Evolutionary conservation across 2,888 invertebrate species (phyloP), one percentile per base, ranked within the genome.

Genomic region (Deilephila porcellus): DNA sequence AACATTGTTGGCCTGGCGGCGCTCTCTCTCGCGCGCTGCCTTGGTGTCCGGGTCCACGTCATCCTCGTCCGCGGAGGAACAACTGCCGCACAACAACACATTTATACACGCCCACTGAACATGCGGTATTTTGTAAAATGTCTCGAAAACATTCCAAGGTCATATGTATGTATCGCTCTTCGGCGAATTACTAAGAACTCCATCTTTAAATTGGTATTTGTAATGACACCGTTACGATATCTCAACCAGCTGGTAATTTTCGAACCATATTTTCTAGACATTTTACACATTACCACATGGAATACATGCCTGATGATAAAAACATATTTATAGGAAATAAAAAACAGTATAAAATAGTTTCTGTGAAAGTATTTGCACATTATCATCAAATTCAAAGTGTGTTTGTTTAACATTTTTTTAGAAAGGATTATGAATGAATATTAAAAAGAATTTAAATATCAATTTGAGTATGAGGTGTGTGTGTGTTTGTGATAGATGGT

Each of bases 1-100:
- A 83, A 99, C 98, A 96, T 99, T 99, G 96, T 99, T 99, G 89
- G 99, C 99, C 95, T 98, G 98, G 82, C 99, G 96, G 85, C 99
- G 96, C 95, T 99, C 98, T 95, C 97, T 97, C 96, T 99, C 99
- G 91, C 98, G 96, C 94, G 98, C 97, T 86, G 98, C 98, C 96
- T 98, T 98, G 88, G 97, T 97, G 95, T 97, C 97, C 71, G 98
- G 98, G 90, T 97, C 97, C 53, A 90, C 85, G 91, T 96, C 97
- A 90, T 97, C 97, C 90, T 98, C 97, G 88, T 98, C 97, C 76
- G 97, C 97, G 86, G 97, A 97, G 90, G 97, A 97, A 92, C 97
- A 97, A 95, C 97, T 96, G 45, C 45, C 67, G 67, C 67, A 67
- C 67, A 67, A 67, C 52, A 52, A 45, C 20, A 52, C 7, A 45